phyloP scores from a whole-genome alignment of 2,797 vertebrate genomes.

The Cichlasoma orientale region DNA sequence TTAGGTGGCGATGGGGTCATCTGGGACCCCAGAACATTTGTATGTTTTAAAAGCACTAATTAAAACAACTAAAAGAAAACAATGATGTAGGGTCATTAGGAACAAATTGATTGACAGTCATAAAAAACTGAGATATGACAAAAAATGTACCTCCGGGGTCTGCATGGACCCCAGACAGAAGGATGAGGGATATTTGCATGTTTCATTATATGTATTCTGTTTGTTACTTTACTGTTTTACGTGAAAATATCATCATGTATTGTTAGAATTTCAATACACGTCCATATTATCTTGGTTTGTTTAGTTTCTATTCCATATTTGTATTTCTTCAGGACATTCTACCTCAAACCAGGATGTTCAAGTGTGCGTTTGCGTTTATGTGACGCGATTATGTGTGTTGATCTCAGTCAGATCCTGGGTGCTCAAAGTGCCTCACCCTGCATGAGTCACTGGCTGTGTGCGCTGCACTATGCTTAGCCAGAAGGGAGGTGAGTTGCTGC shows the following conservation, averaged over 20 bases:
- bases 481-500: constrained; percentile 59
- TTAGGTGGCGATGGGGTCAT: not conserved
- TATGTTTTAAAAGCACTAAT: not conserved
- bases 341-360: constrained; percentile 6
- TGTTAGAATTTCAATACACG: not conserved
- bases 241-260: not conserved
- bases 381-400: constrained; percentile 1
- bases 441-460: constrained; percentile 76
- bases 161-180: not conserved
- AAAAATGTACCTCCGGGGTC: not conserved
- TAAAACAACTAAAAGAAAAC: not conserved
- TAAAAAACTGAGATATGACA: not conserved
- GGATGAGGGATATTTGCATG: not conserved
- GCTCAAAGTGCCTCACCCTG: constrained; percentile 62
- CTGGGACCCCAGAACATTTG: too few species aligned
- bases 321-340: constrained; percentile 6
- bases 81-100: not conserved
- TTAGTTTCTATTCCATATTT: not conserved
- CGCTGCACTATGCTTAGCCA: constrained; percentile 53
- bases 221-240: not conserved
- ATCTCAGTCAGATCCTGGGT: constrained; percentile 50
- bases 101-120: not conserved
- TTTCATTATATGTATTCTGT: not conserved
- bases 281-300: not conserved
- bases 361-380: constrained; percentile 9